A percentile compares a stretch with the other conserved stretches of the same genome.
phyloP scores from a whole-genome alignment of 2,113 vertebrate species.

The Syngnathus scovelli region DNA sequence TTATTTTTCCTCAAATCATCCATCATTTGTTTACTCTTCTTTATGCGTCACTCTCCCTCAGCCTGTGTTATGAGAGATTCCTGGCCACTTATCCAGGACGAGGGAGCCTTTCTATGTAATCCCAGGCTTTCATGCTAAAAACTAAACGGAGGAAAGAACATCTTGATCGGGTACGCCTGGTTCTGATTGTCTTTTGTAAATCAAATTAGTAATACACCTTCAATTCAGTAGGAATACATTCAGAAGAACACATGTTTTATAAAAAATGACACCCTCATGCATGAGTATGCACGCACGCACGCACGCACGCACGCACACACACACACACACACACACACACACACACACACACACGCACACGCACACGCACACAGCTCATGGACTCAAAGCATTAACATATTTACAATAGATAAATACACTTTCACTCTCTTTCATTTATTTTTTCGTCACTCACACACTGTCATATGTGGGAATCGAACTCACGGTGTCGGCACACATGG shows the following conservation, averaged over 20 bases:
- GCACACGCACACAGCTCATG: neutral
- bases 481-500: too few species aligned
- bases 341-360: neutral
- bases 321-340: neutral
- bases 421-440: neutral
- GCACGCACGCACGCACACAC: neutral
- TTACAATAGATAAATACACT: constrained; percentile 7
- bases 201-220: neutral
- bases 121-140: constrained; percentile 12
- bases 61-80: constrained; percentile 14
- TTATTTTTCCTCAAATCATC: neutral
- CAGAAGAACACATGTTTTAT: neutral
- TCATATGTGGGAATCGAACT: too few species aligned
- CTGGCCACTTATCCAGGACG: constrained; percentile 32
- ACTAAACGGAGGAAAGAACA: constrained; percentile 10
- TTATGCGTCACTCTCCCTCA: constrained; percentile 8
- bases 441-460: too few species aligned
- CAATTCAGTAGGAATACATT: neutral
- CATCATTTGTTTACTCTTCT: constrained; percentile 7
- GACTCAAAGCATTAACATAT: constrained; percentile 12
- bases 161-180: constrained; percentile 1
- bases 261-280: neutral
- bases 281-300: too few species aligned
- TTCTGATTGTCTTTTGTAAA: constrained; percentile 11
- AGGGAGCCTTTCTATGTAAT: constrained; percentile 18